Percentiles rank a stretch among this genome's conserved stretches.
Conservation (phyloP, 2,797 vertebrate species). For the Falco berigora region DNA sequence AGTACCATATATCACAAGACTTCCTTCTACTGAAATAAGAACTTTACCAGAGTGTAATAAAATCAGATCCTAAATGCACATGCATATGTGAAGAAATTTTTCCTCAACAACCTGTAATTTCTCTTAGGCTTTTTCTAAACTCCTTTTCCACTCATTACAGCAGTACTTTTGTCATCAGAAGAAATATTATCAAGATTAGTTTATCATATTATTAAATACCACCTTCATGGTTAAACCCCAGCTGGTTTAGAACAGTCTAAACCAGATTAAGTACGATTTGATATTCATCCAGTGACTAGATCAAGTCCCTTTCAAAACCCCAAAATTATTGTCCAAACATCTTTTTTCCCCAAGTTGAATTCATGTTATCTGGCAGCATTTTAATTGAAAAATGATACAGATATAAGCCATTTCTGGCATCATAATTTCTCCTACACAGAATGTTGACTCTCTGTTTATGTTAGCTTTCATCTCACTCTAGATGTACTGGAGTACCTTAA, state of each 20-base stretch:
- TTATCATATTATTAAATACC: neutral
- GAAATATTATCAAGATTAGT: neutral
- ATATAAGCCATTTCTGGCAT: neutral
- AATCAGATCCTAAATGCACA: neutral
- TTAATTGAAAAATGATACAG: neutral
- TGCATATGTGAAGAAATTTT: fast-evolving
- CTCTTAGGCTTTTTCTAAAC: neutral
- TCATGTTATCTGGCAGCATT: neutral
- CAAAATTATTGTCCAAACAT: neutral
- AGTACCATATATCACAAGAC: neutral
- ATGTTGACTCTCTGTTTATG: neutral
- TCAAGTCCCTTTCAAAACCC: neutral
- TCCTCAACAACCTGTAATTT: neutral
- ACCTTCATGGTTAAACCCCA: neutral
- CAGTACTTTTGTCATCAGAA: neutral
- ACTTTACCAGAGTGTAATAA: neutral
- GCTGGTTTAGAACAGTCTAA: neutral
- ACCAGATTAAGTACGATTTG: neutral
- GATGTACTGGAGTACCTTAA: no score
- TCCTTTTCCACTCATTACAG: neutral
- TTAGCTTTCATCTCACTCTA: neutral
- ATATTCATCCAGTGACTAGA: neutral
- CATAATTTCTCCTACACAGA: neutral
- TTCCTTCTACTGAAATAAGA: neutral
- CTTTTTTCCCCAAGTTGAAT: neutral